Evolutionary conservation across 2,113 vertebrate species (phyloP).

Genomic region (Aleadryas rufinucha): DNA sequence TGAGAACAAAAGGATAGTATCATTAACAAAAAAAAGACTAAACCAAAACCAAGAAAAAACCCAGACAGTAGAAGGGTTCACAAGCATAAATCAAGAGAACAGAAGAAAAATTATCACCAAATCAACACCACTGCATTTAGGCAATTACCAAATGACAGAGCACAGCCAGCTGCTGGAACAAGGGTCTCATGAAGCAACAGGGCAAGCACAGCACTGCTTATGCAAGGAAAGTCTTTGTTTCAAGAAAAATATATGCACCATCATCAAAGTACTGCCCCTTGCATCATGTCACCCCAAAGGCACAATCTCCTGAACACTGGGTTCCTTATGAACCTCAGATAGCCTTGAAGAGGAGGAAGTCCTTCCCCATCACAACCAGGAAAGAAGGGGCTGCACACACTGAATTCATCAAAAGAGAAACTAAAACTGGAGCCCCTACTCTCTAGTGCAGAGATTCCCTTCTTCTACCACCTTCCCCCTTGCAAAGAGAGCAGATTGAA

Average conservation of each 20-base stretch:
- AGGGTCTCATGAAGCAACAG: not conserved
- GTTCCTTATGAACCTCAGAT: not conserved
- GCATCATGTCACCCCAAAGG: not conserved
- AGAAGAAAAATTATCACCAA: not conserved
- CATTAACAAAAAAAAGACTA: not conserved
- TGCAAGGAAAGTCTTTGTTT: not conserved
- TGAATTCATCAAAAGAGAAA: not conserved
- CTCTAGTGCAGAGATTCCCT: not conserved
- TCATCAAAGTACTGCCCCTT: not conserved
- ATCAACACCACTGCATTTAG: not conserved
- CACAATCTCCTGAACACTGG: not conserved
- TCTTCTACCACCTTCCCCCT: not conserved
- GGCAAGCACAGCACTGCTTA: not conserved
- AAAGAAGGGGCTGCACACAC: not conserved
- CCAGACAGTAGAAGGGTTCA: not conserved
- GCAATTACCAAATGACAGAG: not conserved
- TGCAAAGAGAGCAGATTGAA: not conserved
- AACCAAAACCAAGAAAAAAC: not conserved
- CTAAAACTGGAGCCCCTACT: not conserved
- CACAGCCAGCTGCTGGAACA: not conserved
- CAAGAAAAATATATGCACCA: not conserved
- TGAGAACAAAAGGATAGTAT: slow-evolving; percentile 22
- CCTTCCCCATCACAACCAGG: not conserved
- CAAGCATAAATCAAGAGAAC: not conserved
- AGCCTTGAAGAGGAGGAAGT: not conserved